A percentile compares a stretch with the other conserved stretches of the same genome.
Evolutionary conservation across 1,140 invertebrate genomes (phyloP).

Genomic region (Pemphigus obesinymphae): DNA sequence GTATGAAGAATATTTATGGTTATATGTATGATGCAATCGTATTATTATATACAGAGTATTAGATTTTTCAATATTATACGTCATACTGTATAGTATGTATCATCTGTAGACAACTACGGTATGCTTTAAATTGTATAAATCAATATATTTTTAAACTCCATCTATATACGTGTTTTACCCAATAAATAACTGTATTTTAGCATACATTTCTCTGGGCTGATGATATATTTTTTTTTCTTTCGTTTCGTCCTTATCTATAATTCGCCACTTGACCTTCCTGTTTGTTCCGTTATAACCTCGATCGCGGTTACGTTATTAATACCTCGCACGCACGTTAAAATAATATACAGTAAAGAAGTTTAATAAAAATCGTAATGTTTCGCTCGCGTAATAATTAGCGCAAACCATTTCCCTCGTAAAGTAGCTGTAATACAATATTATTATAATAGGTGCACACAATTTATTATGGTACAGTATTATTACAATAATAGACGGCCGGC

Average conservation of each 20-base stretch:
- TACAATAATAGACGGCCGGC: background rate
- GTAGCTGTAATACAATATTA: no score
- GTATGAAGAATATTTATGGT: no score
- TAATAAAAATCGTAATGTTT: background rate
- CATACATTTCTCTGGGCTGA: slow-evolving; percentile 16
- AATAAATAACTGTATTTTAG: slow-evolving; percentile 36
- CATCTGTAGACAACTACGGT: no score
- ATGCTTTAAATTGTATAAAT: slow-evolving; percentile 10
- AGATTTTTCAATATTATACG: no score
- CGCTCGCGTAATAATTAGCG: no score
- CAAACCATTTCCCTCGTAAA: no score
- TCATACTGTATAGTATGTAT: no score
- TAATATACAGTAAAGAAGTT: background rate
- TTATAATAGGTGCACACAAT: no score
- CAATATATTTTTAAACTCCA: background rate
- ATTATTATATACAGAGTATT: no score
- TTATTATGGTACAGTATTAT: no score
- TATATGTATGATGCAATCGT: no score
- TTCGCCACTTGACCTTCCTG: slow-evolving; percentile 14
- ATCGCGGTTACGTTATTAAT: slow-evolving; percentile 14
- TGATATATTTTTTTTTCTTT: slow-evolving; percentile 11
- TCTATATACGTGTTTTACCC: slow-evolving; percentile 17
- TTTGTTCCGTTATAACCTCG: slow-evolving; percentile 34
- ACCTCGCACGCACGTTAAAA: background rate
- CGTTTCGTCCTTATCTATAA: background rate